These are phyloP conservation scores for Paguma larvata DNA, from an alignment of 2,797 vertebrate species.

Conservation along the genomic window DNA sequence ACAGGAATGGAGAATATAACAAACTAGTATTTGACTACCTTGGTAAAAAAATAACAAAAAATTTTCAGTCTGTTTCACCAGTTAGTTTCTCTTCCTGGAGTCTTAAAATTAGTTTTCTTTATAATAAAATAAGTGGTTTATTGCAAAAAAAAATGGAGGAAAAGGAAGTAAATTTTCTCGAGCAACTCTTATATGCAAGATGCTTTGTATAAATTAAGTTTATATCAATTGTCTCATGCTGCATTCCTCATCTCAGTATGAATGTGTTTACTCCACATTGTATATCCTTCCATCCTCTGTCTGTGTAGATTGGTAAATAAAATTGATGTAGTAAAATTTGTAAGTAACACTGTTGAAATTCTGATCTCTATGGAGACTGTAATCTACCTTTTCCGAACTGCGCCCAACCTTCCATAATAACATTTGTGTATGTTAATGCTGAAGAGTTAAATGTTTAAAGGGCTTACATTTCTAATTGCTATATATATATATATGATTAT, in stretches of 20 bases:
- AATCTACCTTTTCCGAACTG: not conserved
- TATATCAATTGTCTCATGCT: constrained; percentile 80
- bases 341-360: constrained; percentile 82
- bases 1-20: not conserved
- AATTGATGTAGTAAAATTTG: constrained; percentile 82
- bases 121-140: not conserved
- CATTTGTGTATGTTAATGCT: constrained; percentile 83
- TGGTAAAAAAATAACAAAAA: not conserved
- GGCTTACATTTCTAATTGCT: constrained; percentile 85
- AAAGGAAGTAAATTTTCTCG: constrained; percentile 4
- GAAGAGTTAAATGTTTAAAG: constrained; percentile 83
- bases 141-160: not conserved
- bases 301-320: constrained; percentile 82
- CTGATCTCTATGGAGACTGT: constrained; percentile 73
- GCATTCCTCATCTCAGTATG: constrained; percentile 81
- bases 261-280: constrained; percentile 84
- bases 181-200: not conserved
- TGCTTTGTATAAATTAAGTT: not conserved
- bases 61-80: not conserved
- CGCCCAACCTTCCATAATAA: constrained; percentile 59
- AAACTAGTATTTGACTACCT: not conserved
- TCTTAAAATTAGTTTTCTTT: not conserved
- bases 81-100: not conserved
- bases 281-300: constrained; percentile 81
- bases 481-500: not conserved